phyloP scores from a whole-genome alignment of 2,797 vertebrate species.

The Poecilia wingei region DNA sequence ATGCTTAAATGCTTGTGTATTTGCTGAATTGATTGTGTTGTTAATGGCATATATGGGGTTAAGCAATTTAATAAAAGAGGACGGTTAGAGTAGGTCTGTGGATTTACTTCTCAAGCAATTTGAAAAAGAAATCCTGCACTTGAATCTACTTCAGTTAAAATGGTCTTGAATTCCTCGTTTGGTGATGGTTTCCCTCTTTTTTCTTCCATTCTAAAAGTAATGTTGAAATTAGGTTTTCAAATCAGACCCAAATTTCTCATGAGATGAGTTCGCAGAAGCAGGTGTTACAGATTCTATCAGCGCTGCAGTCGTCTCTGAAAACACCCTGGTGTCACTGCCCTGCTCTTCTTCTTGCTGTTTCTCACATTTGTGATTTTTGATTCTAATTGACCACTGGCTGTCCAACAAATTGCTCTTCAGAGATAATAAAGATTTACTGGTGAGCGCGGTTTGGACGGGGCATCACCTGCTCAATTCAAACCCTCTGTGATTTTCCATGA shows the following conservation, averaged over 20 bases:
- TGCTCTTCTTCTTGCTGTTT: not conserved
- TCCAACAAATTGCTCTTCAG: slow-evolving; percentile 42
- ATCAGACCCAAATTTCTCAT: not conserved
- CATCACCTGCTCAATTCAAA: slow-evolving; percentile 52
- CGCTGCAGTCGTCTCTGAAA: not conserved
- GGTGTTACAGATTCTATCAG: not conserved
- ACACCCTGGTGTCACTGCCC: not conserved
- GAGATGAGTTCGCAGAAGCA: not conserved
- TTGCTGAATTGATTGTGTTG: not conserved
- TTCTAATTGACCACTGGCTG: slow-evolving; percentile 43
- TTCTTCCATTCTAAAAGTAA: not conserved
- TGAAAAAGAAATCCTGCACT: not conserved
- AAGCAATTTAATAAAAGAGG: not conserved
- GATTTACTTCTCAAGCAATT: not conserved
- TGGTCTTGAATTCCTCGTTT: not conserved
- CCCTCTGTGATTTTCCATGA: slow-evolving; percentile 41
- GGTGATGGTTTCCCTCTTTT: not conserved
- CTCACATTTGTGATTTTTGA: slow-evolving; percentile 27
- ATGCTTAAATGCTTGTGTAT: not conserved
- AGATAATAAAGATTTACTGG: slow-evolving; percentile 50
- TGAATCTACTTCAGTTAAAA: not conserved
- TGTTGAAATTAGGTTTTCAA: not conserved
- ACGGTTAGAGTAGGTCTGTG: not conserved
- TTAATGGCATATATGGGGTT: not conserved
- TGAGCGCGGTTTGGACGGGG: slow-evolving; percentile 6